Conservation (phyloP, 2,113 vertebrate genomes). For the Platysteira castanea region DNA sequence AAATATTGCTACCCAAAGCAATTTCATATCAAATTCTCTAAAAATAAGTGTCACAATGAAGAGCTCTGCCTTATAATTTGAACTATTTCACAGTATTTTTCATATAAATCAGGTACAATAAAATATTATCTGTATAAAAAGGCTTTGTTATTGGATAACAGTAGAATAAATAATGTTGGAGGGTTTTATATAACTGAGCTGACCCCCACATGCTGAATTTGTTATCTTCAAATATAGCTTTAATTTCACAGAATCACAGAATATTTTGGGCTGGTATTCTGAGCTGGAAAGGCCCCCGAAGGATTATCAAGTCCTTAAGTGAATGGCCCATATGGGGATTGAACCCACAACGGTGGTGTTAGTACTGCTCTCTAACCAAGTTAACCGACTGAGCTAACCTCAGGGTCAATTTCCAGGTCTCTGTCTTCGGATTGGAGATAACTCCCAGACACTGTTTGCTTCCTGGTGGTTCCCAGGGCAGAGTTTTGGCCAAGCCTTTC, state of each 20-base stretch:
- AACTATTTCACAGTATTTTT: not conserved
- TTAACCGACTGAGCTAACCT: not conserved
- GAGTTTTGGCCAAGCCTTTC: not conserved
- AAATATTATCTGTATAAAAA: not conserved
- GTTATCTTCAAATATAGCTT: not conserved
- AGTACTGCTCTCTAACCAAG: not conserved
- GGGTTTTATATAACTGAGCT: not conserved
- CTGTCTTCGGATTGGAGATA: not conserved
- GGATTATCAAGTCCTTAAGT: too few species aligned
- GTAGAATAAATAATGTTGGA: not conserved
- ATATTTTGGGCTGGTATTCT: too few species aligned
- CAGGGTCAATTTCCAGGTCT: not conserved
- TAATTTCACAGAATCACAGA: not conserved
- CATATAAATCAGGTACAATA: not conserved
- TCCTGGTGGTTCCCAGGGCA: not conserved
- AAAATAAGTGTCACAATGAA: not conserved
- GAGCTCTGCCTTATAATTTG: not conserved
- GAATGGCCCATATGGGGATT: not conserved
- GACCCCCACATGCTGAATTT: not conserved
- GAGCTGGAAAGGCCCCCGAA: not conserved
- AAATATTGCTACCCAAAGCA: not conserved
- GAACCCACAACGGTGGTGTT: too few species aligned
- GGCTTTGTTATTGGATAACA: not conserved
- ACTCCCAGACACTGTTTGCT: not conserved
- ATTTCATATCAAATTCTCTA: not conserved